Evolutionary conservation across 1,140 invertebrate species (phyloP).

Genomic region (Papilio glaucus): DNA sequence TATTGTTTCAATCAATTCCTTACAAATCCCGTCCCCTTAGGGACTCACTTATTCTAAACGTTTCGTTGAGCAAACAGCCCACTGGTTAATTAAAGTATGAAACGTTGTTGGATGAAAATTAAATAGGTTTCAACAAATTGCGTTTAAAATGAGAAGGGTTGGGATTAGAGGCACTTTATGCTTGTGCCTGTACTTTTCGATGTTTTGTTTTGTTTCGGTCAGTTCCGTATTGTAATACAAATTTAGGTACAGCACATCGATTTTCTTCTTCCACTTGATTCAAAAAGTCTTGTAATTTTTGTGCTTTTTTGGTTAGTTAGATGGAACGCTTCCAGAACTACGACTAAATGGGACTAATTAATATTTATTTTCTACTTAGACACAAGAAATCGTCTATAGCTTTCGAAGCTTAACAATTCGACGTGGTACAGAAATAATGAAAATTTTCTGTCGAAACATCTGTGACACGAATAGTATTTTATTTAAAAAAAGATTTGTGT

Average conservation of each 20-base stretch:
- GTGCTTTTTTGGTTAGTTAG: too few relatives aligned
- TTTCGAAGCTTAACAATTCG: too few relatives aligned
- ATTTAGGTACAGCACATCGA: not conserved
- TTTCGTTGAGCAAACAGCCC: constrained; percentile 56
- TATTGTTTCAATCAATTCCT: constrained; percentile 58
- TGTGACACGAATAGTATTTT: not conserved
- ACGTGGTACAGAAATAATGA: too few relatives aligned
- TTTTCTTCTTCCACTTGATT: not conserved
- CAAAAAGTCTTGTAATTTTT: too few relatives aligned
- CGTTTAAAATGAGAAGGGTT: constrained; percentile 54
- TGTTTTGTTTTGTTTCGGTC: constrained; percentile 54
- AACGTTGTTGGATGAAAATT: constrained; percentile 63
- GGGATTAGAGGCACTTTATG: constrained; percentile 52
- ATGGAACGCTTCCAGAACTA: too few relatives aligned
- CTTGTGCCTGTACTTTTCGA: constrained; percentile 57
- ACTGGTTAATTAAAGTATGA: constrained; percentile 70
- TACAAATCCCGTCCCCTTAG: constrained; percentile 52
- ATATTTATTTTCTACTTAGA: too few relatives aligned
- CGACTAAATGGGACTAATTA: too few relatives aligned
- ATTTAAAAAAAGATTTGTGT: not conserved
- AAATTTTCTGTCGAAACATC: not conserved
- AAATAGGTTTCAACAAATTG: constrained; percentile 70
- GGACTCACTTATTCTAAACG: constrained; percentile 49
- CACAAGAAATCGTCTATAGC: too few relatives aligned
- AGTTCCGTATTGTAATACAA: constrained; percentile 47